Conservation (phyloP, 1,140 invertebrate genomes). For the Lucilia sericata region DNA sequence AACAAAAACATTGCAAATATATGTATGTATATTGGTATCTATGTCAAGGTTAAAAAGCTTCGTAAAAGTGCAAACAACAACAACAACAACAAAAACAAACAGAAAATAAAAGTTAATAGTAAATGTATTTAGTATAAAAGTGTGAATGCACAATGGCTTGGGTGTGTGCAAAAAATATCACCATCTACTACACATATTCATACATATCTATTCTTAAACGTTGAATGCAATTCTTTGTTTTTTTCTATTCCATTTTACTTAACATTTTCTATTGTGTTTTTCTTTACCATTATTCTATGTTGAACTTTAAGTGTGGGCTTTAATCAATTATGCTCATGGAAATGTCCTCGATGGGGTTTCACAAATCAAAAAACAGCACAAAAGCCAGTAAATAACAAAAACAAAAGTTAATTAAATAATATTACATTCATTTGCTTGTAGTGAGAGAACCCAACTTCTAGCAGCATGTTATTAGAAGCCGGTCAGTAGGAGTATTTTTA, state of each 20-base stretch:
- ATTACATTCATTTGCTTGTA: no score
- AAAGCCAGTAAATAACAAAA: no score
- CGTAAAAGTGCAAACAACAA: constrained; percentile 31
- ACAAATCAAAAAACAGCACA: no score
- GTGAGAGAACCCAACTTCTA: no score
- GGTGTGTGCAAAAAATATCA: neutral
- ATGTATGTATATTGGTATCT: constrained; percentile 11
- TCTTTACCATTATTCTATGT: no score
- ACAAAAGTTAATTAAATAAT: no score
- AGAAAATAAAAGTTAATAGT: constrained; percentile 16
- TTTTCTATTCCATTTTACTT: neutral
- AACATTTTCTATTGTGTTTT: neutral
- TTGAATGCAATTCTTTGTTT: no score
- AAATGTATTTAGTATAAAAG: neutral
- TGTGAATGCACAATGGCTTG: neutral
- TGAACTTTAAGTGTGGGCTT: constrained; percentile 23
- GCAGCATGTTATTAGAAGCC: no score
- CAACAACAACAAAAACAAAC: neutral
- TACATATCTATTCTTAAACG: no score
- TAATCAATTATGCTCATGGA: constrained; percentile 22
- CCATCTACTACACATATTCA: neutral
- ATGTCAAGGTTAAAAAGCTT: constrained; percentile 42
- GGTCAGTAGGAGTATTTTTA: no score
- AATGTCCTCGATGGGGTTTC: constrained; percentile 9
- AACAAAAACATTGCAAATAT: neutral